A percentile compares a stretch with the other conserved stretches of the same genome.
Evolutionary conservation across 2,113 vertebrate species (phyloP).

Genomic region (Solea senegalensis): DNA sequence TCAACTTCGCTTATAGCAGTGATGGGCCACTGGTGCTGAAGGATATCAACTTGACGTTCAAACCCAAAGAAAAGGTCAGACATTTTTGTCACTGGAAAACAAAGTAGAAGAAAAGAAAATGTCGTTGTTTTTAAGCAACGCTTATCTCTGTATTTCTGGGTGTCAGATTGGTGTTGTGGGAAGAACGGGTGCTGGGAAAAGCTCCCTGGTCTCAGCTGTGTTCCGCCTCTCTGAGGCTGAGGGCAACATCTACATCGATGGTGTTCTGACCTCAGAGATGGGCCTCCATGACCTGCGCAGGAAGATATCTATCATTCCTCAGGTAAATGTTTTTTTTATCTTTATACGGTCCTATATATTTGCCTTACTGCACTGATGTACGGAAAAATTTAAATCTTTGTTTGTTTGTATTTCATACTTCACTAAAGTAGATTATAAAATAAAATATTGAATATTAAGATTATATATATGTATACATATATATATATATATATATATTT

Average conservation of each 20-base stretch:
- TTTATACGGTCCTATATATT: too few relatives aligned
- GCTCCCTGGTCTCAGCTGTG: conserved; percentile 92
- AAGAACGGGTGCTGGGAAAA: conserved; percentile 94
- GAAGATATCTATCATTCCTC: conserved; percentile 98
- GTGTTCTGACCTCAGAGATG: conserved; percentile 88
- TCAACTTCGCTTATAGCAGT: conserved; percentile 89
- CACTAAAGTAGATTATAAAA: too few relatives aligned
- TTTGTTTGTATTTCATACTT: too few relatives aligned
- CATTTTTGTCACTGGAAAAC: neutral
- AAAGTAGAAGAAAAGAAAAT: neutral
- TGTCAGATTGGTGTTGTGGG: conserved; percentile 93
- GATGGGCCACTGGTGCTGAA: conserved; percentile 88
- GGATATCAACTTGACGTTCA: conserved; percentile 86
- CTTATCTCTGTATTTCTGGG: neutral
- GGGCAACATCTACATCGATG: conserved; percentile 93
- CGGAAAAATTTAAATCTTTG: too few relatives aligned
- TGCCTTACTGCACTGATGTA: too few relatives aligned
- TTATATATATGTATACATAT: too few relatives aligned
- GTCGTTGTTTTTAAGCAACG: neutral
- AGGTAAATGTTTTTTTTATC: conserved; percentile 76
- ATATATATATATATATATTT: too few relatives aligned
- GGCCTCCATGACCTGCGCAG: conserved; percentile 93
- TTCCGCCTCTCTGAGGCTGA: conserved; percentile 93
- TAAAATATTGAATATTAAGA: too few relatives aligned
- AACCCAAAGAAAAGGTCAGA: conserved; percentile 89